phyloP scores from a whole-genome alignment of 2,113 vertebrate genomes.

The Acinonyx jubatus region DNA sequence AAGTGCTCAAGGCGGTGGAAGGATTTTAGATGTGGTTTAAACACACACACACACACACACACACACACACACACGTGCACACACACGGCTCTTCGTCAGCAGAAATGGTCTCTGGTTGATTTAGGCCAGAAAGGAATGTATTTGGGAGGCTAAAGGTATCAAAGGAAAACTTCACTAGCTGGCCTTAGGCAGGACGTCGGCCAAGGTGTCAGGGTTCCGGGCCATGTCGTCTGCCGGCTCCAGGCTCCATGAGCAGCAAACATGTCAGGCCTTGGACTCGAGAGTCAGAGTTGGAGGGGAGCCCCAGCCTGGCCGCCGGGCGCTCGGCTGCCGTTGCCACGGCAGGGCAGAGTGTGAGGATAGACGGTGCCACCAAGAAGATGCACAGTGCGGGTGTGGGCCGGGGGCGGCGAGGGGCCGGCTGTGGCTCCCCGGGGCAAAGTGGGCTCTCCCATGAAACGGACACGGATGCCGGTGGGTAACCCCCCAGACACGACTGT shows the following conservation, averaged over 20 bases:
- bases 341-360: background rate
- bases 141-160: background rate
- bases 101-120: background rate
- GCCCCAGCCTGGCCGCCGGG: no score
- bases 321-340: background rate
- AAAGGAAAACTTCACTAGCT: background rate
- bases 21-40: background rate
- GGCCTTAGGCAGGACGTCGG: background rate
- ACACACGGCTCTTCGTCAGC: background rate
- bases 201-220: no score
- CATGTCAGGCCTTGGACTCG: background rate
- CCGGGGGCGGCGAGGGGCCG: background rate
- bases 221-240: accelerated
- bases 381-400: background rate
- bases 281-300: background rate
- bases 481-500: no score
- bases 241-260: background rate
- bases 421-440: background rate
- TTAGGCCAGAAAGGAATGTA: background rate
- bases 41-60: no score
- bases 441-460: no score
- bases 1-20: no score
- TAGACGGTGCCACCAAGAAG: no score
- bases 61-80: no score
- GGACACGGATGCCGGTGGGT: background rate